Percentiles rank a stretch among this genome's conserved stretches.
These are phyloP conservation scores for Hydrophis major DNA, from an alignment of 2,797 vertebrate genomes.

Conservation along the genomic window DNA sequence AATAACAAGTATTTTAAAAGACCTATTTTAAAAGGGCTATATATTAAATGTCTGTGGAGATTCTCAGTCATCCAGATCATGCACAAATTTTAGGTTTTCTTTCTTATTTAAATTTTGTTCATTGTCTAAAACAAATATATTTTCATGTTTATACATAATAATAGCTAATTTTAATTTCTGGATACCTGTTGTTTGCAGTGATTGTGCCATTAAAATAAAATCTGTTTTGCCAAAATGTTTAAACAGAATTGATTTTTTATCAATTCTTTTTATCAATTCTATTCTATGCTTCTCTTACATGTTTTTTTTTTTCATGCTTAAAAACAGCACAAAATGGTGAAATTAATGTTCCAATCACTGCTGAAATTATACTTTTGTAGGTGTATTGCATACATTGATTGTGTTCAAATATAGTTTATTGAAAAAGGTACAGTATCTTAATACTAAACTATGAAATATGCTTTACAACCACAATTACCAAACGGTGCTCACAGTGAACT, in stretches of 20 bases:
- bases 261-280: neutral
- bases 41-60: slow-evolving; percentile 16
- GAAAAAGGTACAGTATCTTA: neutral
- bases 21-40: neutral
- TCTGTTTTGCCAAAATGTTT: slow-evolving; percentile 2
- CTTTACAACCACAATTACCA: neutral
- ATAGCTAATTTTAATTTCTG: slow-evolving; percentile 28
- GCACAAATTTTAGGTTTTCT: slow-evolving; percentile 5
- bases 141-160: neutral
- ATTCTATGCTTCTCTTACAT: neutral
- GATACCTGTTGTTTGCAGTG: neutral
- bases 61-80: neutral
- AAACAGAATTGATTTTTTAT: neutral
- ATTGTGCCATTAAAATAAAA: slow-evolving; percentile 13
- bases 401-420: neutral
- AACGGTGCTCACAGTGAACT: neutral
- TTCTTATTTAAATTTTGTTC: slow-evolving; percentile 4
- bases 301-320: slow-evolving; percentile 6
- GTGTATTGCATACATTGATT: neutral
- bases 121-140: slow-evolving; percentile 19
- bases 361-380: neutral
- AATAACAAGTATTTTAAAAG: slow-evolving; percentile 14
- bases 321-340: neutral
- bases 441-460: neutral
- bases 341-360: neutral